Percentiles rank a stretch among this genome's conserved stretches.
Conservation (phyloP, 2,113 vertebrate species). For the Thymallus thymallus region DNA sequence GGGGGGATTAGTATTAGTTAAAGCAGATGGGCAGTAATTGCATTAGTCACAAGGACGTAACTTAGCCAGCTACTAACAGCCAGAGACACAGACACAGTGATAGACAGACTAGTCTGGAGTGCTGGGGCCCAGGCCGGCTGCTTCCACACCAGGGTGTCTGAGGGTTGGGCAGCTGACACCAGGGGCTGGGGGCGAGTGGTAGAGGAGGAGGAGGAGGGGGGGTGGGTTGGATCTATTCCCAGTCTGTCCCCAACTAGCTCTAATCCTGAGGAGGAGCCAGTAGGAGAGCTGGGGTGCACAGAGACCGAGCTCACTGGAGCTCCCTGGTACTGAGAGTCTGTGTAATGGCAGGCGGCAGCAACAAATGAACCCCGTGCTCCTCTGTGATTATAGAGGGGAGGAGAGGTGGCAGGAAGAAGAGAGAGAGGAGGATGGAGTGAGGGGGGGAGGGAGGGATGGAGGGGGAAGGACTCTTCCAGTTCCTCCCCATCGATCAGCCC, state of each 20-base stretch:
- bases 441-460: too few relatives aligned
- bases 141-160: slow-evolving; percentile 59
- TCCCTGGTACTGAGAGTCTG: too few relatives aligned
- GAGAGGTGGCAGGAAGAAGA: too few relatives aligned
- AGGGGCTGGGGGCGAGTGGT: slow-evolving; percentile 31
- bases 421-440: too few relatives aligned
- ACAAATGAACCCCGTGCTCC: too few relatives aligned
- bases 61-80: slow-evolving; percentile 56
- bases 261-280: not conserved
- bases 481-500: too few relatives aligned
- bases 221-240: slow-evolving; percentile 23
- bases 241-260: slow-evolving; percentile 26
- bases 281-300: slow-evolving; percentile 4
- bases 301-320: not conserved
- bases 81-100: slow-evolving; percentile 24
- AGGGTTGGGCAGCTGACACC: slow-evolving; percentile 44
- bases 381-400: too few relatives aligned
- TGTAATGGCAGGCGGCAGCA: too few relatives aligned
- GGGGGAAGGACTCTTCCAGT: too few relatives aligned
- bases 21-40: slow-evolving; percentile 72
- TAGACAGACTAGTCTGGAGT: slow-evolving; percentile 52
- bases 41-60: slow-evolving; percentile 59
- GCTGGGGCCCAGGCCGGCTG: slow-evolving; percentile 54
- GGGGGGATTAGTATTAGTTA: slow-evolving; percentile 57
- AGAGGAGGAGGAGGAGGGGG: slow-evolving; percentile 24